These are phyloP conservation scores for Anastatus disparis DNA, from an alignment of 1,140 invertebrate species.

Conservation along the genomic window DNA sequence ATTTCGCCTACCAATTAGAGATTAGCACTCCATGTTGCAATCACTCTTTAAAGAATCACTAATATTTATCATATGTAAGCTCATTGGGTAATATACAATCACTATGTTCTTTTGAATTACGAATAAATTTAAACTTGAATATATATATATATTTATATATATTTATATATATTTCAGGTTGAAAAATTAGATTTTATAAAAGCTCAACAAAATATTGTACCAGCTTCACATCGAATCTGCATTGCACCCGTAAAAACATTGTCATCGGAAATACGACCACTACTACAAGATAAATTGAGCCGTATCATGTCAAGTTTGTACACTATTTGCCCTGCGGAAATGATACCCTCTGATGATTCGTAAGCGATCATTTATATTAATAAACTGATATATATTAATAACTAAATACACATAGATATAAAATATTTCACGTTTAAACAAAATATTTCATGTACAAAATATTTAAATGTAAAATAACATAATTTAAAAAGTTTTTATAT, in stretches of 20 bases:
- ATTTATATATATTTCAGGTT: constrained; percentile 64
- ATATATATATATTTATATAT: constrained; percentile 6
- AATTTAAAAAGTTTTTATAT: too few relatives aligned
- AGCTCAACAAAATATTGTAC: constrained; percentile 75
- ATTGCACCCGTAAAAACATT: constrained; percentile 69
- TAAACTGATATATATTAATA: too few relatives aligned
- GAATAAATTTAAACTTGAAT: constrained; percentile 4
- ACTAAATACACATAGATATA: neutral
- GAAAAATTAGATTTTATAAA: constrained; percentile 74
- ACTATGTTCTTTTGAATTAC: too few relatives aligned
- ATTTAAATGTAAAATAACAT: too few relatives aligned
- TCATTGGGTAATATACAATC: too few relatives aligned
- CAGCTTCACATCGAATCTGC: constrained; percentile 74
- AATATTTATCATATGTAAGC: too few relatives aligned
- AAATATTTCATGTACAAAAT: too few relatives aligned
- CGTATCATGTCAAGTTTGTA: constrained; percentile 58
- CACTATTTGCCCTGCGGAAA: constrained; percentile 55
- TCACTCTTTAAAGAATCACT: too few relatives aligned
- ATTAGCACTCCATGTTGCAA: too few relatives aligned
- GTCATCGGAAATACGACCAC: constrained; percentile 67
- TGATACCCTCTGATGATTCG: constrained; percentile 56
- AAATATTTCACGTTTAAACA: too few relatives aligned
- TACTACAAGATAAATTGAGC: constrained; percentile 67
- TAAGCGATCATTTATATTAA: constrained; percentile 37
- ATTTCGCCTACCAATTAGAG: too few relatives aligned